Evolutionary conservation across 2,113 vertebrate genomes (phyloP), one percentile per base, ranked within the genome.

Genomic region (Pimephales promelas): DNA sequence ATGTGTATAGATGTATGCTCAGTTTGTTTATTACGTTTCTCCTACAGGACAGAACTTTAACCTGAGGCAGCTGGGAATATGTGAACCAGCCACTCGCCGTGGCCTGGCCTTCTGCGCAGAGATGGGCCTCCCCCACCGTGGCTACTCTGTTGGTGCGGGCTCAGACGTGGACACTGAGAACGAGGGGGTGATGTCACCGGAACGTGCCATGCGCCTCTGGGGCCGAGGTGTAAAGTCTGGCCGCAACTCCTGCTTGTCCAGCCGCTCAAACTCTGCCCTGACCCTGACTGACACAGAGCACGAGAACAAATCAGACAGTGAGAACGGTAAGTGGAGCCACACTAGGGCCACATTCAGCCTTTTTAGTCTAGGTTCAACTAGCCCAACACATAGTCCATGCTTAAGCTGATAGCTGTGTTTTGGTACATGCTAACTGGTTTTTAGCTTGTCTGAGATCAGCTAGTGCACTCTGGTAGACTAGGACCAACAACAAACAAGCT

Each of bases 231-330:
- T 96, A 81, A 99, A 98, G 90, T 95, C 97, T 1, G 97, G 96
- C 88, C 96, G 95, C 92, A 97, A 95, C 89, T 99, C 98, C 93
- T 99, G 97, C 92, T 94, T 98, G 87, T 99, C 98, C 68, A 99
- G 98, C 90, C 97, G 98, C 86, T 98, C 98, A 93, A 99, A 99
- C 95, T 99, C 98, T 1, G 97, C 95, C 86, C 96, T 99, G 90
- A 99, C 98, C 13, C 96, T 99, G 45, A 99, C 98, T 8, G 98
- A 99, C 91, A 99, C 98, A 0, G 98, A 99, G 89, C 98, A 98
- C 0, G 98, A 99, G 56, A 99, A 98, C 96, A 99, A 99, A 94
- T 99, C 98, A 0, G 98, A 99, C 96, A 99, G 97, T 89, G 98
- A 99, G 89, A 97, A 92, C 0, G 98, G 98, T 99, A 94, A 96